Evolutionary conservation across 1,140 invertebrate species (phyloP).

Genomic region (Papilio aristodemus): DNA sequence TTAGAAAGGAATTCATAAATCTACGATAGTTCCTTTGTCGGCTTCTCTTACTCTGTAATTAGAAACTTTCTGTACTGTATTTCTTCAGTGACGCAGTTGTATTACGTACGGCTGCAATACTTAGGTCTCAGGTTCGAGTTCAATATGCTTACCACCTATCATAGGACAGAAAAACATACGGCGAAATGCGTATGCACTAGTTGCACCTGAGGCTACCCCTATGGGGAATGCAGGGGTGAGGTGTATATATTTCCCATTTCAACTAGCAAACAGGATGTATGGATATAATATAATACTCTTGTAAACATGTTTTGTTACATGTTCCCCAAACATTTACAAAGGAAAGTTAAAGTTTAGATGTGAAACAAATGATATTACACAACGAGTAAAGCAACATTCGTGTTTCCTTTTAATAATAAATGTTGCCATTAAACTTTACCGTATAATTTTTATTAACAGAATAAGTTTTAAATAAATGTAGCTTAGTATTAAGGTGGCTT

Average conservation of each 20-base stretch:
- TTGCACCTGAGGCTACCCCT: no score
- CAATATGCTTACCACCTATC: no score
- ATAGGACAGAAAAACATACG: no score
- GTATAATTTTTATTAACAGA: background rate
- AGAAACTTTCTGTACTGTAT: background rate
- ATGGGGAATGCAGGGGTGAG: no score
- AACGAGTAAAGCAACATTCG: background rate
- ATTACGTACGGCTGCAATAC: no score
- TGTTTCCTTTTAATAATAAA: constrained; percentile 3
- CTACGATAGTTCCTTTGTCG: background rate
- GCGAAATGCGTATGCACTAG: no score
- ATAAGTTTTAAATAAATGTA: background rate
- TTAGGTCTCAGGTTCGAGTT: no score
- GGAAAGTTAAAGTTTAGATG: background rate
- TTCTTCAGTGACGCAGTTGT: no score
- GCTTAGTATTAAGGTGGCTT: no score
- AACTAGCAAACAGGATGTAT: no score
- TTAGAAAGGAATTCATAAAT: constrained; percentile 10
- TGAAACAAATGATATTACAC: background rate
- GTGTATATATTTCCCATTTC: no score
- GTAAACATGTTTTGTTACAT: background rate
- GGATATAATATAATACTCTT: background rate
- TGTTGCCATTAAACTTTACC: background rate
- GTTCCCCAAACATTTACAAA: background rate
- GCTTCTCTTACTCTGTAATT: background rate